Base-by-base conservation (phyloP, 2,888 invertebrate genomes). In the Leptinotarsa rubiginosa region DNA sequence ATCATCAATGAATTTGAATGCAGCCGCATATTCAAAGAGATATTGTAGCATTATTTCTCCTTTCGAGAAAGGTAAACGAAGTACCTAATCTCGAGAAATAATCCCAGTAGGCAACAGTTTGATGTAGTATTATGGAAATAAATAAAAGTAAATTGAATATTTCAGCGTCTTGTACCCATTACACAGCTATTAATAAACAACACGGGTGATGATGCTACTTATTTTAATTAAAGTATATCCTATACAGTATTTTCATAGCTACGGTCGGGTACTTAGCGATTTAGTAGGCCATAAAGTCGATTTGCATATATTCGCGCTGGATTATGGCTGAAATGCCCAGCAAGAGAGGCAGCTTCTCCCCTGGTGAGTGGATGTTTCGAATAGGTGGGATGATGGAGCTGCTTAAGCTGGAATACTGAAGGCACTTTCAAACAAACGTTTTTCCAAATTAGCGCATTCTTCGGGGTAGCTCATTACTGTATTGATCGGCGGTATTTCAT, bases 211-310 rank as follows among this genome's bases (percentile, higher is more conserved):
- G 69, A 69, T 69, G 69, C 69, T 69, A 69, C 75, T 75, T 73
- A 73, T 73, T 68, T 73, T 71, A 76, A 76, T 76, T 76, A 74
- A 76, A 69, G 72, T 72, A 70, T 70, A 74, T 67, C 68, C 65
- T 72, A 50, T 72, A 62, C 54, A 72, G 70, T 72, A 70, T 75
- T 75, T 73, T 72, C 71, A 77, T 77, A 69, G 75, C 73, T 69
- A 77, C 68, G 73, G 70, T 64, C 50, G 70, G 73, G 73, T 74
- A 73, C 71, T 73, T 73, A 73, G 70, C 76, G 69, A 75, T 78
- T 72, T 76, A 78, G 75, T 73, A 75, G 72, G 71, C 76, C 75
- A 74, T 78, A 76, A 78, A 76, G 72, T 73, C 76, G 73, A 74
- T 76, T 76, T 78, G 78, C 78, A 76, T 76, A 78, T 67, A 73